Base-by-base conservation (phyloP, 2,888 invertebrate species). In the Drosophila sordidula region DNA sequence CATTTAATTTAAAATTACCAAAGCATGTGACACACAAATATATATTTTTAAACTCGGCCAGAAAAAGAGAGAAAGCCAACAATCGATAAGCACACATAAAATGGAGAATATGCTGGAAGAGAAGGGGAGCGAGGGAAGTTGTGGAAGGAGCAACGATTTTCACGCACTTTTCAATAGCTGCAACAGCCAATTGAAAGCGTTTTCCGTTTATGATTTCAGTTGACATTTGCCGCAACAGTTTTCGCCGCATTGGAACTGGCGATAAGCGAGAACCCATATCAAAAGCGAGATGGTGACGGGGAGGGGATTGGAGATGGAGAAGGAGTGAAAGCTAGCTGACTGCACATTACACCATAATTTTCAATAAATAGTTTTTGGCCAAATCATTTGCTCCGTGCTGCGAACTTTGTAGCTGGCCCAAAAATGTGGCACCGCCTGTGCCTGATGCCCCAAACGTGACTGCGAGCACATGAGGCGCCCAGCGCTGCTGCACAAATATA, bases 281-380 rank as follows among this genome's bases (percentile, higher is more conserved):
- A 14, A 26, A 26, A 47, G 25, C 8, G 16, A 26, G 18, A 1
- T 11, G 11, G 9, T 5, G 12, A 6, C 8, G 4, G 11, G 12
- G 9, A 14, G 0, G 4, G 25, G 29, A n/a, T 11, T 0, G 22
- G 8, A 9, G 11, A 14, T 18, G n/a, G 9, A 1, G 22, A 0
- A 14, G 6, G 8, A 32, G n/a, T 0, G 12, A 25, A 38, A 34
- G 51, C 32, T 46, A n/a, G 51, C 74, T 72, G 66, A 62, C 55
- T 75, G 62, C 68, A 74, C 70, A 77, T 82, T 82, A 82, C 47
- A 81, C 79, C 66, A 81, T 87, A 87, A 87, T 84, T 84, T 84
- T 84, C 85, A 87, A 84, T 84, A 87, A 87, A 87, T 84, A 87
- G 83, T 84, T 84, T 62, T 75, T 66, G 59, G 78, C 66, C 69